Conservation (phyloP, 2,797 vertebrate genomes). For the Anabacerthia variegaticeps region DNA sequence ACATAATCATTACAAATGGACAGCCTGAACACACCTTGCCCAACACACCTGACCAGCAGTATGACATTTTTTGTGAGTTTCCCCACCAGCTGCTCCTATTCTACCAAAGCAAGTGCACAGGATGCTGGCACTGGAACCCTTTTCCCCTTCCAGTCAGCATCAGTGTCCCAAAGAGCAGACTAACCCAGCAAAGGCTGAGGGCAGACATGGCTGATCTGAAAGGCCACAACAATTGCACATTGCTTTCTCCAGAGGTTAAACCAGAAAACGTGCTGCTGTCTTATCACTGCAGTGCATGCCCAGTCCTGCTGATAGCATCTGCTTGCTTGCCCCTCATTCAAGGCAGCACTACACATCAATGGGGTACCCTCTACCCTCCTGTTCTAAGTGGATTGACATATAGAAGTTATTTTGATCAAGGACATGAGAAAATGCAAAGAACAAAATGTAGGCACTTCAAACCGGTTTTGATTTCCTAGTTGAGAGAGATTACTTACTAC, state of each 20-base stretch:
- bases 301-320: neutral
- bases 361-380: neutral
- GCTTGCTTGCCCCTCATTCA: neutral
- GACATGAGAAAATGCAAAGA: neutral
- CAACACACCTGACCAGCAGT: neutral
- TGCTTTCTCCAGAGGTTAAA: neutral
- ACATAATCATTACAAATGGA: neutral
- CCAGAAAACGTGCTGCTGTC: neutral
- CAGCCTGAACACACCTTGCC: neutral
- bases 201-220: neutral
- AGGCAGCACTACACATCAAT: neutral
- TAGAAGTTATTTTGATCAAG: neutral
- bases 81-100: neutral
- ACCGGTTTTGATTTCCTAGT: neutral
- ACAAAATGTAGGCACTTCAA: neutral
- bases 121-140: neutral
- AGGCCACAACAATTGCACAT: neutral
- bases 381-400: neutral
- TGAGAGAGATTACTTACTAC: neutral
- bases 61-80: neutral
- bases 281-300: neutral
- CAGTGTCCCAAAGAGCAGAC: neutral
- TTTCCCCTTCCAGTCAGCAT: neutral
- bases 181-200: neutral
- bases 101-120: neutral